phyloP scores from a whole-genome alignment of 2,113 vertebrate species.

The Fregata magnificens region DNA sequence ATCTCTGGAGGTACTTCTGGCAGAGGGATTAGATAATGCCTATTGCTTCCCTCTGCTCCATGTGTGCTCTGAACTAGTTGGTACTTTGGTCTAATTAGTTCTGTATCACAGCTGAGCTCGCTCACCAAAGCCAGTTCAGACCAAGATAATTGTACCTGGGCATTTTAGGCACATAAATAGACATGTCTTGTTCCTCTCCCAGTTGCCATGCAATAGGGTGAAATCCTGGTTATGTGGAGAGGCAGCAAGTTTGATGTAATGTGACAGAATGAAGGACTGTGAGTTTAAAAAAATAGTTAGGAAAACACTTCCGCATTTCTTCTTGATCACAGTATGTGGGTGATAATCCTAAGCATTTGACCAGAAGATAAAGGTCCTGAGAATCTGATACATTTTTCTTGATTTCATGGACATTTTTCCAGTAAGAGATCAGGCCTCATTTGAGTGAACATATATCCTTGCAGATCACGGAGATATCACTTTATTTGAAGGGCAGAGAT shows the following conservation, averaged over 20 bases:
- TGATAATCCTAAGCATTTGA: not conserved
- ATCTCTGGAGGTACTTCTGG: not conserved
- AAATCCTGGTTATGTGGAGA: not conserved
- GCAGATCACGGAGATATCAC: not conserved
- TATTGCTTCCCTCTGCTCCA: not conserved
- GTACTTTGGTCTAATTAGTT: not conserved
- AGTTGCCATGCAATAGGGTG: not conserved
- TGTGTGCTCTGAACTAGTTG: not conserved
- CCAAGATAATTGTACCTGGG: not conserved
- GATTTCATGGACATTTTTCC: not conserved
- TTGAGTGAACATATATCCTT: not conserved
- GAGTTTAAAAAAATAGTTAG: not conserved
- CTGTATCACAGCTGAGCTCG: not conserved
- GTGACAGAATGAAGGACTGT: not conserved
- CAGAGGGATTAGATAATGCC: not conserved
- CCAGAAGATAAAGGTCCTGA: not conserved
- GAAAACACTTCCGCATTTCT: not conserved
- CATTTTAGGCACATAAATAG: not conserved
- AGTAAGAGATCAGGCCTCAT: not conserved
- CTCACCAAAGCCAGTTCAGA: not conserved
- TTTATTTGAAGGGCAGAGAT: not conserved
- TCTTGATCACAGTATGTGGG: not conserved
- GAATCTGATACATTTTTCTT: not conserved
- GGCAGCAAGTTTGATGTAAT: not conserved
- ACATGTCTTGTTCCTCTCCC: not conserved